These are phyloP conservation scores for Syritta pipiens DNA, from an alignment of 2,888 invertebrate species.

Conservation along the genomic window DNA sequence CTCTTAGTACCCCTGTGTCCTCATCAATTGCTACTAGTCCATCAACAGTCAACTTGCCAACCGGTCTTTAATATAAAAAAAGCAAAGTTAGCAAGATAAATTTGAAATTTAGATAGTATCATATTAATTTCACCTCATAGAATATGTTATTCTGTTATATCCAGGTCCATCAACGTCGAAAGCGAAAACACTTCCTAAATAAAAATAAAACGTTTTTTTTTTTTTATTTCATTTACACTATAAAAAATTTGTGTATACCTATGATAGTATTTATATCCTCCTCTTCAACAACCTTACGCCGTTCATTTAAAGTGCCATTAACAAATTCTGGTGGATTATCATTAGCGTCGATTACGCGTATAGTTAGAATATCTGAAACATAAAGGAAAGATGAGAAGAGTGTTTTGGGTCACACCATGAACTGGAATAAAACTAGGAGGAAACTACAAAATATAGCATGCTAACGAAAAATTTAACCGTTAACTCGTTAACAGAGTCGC, in stretches of 20 bases:
- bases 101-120: slow-evolving; percentile 3
- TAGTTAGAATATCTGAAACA: slow-evolving; percentile 81
- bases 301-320: slow-evolving; percentile 78
- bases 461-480: no score
- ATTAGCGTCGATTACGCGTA: slow-evolving; percentile 83
- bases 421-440: no score
- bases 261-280: slow-evolving; percentile 80
- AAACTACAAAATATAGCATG: no score
- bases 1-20: slow-evolving; percentile 81
- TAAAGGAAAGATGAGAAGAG: no score
- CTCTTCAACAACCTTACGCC: slow-evolving; percentile 81
- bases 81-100: no score
- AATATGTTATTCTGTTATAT: slow-evolving; percentile 82
- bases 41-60: slow-evolving; percentile 74
- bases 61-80: slow-evolving; percentile 49
- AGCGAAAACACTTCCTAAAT: slow-evolving; percentile 80
- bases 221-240: not conserved
- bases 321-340: slow-evolving; percentile 83
- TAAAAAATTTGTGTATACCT: slow-evolving; percentile 75
- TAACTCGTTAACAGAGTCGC: no score
- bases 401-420: no score
- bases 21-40: slow-evolving; percentile 81
- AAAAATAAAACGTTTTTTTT: not conserved
- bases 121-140: slow-evolving; percentile 79
- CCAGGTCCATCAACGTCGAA: slow-evolving; percentile 83